Conservation (phyloP, 2,797 vertebrate species). For the Pteronotus mesoamericanus region DNA sequence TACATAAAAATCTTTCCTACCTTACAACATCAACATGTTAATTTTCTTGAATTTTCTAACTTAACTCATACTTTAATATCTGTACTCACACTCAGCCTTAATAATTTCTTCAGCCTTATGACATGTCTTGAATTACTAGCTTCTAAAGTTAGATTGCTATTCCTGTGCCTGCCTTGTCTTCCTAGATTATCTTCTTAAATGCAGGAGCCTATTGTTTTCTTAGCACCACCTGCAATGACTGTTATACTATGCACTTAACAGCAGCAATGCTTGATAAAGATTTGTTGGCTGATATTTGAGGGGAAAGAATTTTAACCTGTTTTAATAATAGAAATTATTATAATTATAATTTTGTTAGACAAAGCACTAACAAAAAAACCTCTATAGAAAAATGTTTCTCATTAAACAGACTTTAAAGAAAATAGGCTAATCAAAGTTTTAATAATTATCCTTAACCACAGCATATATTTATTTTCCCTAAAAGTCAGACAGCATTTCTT, state of each 20-base stretch:
- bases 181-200: neutral
- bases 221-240: neutral
- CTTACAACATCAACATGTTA: neutral
- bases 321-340: neutral
- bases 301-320: neutral
- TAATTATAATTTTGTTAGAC: conserved; percentile 7
- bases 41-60: neutral
- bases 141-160: neutral
- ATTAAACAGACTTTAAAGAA: conserved; percentile 25
- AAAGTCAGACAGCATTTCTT: conserved; percentile 1
- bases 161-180: neutral
- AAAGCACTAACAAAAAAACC: neutral
- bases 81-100: neutral
- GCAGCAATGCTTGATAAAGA: neutral
- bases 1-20: neutral
- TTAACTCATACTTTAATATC: neutral
- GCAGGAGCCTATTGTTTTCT: neutral
- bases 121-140: neutral
- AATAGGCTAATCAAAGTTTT: neutral
- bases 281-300: neutral
- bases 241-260: neutral
- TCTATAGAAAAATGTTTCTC: neutral
- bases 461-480: neutral
- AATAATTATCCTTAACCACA: neutral
- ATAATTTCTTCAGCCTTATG: neutral